Base-by-base conservation (phyloP, 53 echinoderm and acorn worm genomes). In the Luidia sarsii region DNA sequence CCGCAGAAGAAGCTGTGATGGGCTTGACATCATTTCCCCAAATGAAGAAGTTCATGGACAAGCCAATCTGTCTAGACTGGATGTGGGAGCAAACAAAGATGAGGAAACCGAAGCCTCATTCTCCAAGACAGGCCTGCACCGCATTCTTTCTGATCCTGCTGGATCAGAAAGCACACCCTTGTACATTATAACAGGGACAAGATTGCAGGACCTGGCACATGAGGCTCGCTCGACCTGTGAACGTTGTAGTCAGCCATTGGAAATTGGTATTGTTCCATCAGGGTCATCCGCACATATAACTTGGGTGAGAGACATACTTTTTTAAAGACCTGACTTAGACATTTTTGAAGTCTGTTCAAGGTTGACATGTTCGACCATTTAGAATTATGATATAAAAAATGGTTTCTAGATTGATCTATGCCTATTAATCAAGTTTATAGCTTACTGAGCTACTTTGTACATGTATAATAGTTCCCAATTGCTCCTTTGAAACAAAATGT, bases 141-240 rank as follows among this genome's bases (percentile, higher is more conserved):
- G 59, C 22, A 1, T 24, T 24, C 25, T 59, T 22, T 10, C 22
- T 15, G 27, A 28, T 28, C 59, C 59, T 13, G 11, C 22, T 7
- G 31, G 59, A 59, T 8, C 59, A 20, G 59, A 59, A 14, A 24
- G 27, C 14, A 59, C 59, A 22, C 22, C 14, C 23, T 59, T 59
- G 14, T 59, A 24, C 9, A 59, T 59, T 2, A 59, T 59, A 24
- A 59, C 23, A 24, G 59, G 27, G 59, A 59, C 59, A 28, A 59
- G 59, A 59, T 27, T 59, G 11, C 22, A 28, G 59, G 59, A 59
- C 30, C 59, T 59, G 59, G 59, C 59, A 59, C 22, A 24, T 22
- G 59, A 59, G 27, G 59, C 59, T 24, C 59, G 59, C 22, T 28
- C 59, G 7, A 24, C 28, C 59, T 59, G 59, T 59, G 10, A 8